Evolutionary conservation across 2,797 vertebrate genomes (phyloP), one percentile per base, ranked within the genome.

Genomic region (Loriculus beryllinus): DNA sequence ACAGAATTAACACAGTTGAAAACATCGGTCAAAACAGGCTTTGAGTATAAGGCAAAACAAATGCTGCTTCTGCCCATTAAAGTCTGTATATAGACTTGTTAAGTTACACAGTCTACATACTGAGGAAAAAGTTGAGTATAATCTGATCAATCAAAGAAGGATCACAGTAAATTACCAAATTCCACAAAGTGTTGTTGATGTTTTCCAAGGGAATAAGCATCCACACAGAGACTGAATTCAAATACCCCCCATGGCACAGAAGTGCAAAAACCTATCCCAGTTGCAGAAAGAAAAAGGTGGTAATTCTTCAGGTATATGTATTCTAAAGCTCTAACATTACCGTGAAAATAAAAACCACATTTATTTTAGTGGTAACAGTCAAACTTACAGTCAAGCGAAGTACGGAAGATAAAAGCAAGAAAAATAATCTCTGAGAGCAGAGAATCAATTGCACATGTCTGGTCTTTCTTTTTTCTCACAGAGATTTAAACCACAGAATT

Each of bases 391-490:
- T 92, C 63, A 72, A 84, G 51, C 7, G 60, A 90, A 93, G 35
- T 39, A 83, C 14, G 15, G 68, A 91, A 91, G 83, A 93, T 79
- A 92, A 93, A 92, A 91, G 52, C 37, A 75, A 88, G 87, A 79
- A 82, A 78, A 88, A 35, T 76, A 5, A 48, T 82, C 51, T 62
- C 86, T 75, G 47, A 93, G 80, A 93, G 90, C 77, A 92, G 48
- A 77, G 67, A 96, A 96, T 92, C 82, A 94, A 11, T 86, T 95
- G 80, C 82, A 95, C 9, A 74, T 88, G 62, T 83, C 42, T 81
- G 22, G 14, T 78, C 49, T n/a, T 51, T 88, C 54, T 68, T 88
- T 35, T 72, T 94, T 91, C 80, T 88, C 82, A 83, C 28, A 78
- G 70, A 91, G 81, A 20, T 91, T 81, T 40, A 92, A 95, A 85